Evolutionary conservation across 2,797 vertebrate genomes (phyloP).

Genomic region (Periophthalmus magnuspinnatus): DNA sequence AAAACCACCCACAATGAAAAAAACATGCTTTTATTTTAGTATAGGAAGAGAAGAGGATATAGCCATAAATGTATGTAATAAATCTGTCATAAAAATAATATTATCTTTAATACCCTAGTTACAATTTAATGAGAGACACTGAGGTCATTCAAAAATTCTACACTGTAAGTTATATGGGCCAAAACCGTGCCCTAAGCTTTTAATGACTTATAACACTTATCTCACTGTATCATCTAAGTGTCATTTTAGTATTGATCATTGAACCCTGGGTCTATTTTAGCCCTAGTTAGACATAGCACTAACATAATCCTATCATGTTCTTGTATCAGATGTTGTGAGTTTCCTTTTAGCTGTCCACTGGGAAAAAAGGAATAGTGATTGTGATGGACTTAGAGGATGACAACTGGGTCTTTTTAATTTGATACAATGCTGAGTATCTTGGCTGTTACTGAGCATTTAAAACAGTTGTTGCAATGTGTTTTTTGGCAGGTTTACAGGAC

Average conservation of each 20-base stretch:
- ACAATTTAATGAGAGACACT: background rate
- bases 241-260: slow-evolving; percentile 6
- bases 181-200: background rate
- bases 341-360: background rate
- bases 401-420: background rate
- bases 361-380: slow-evolving; percentile 9
- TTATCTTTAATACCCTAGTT: background rate
- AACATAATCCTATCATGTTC: background rate
- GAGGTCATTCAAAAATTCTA: slow-evolving; percentile 19
- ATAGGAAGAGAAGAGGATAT: background rate
- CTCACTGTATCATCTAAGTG: background rate
- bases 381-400: slow-evolving; percentile 28
- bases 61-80: background rate
- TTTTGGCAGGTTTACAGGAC: slow-evolving; percentile 85
- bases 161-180: slow-evolving; percentile 6
- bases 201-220: background rate
- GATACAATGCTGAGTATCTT: slow-evolving; percentile 9
- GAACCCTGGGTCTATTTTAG: slow-evolving; percentile 37
- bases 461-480: slow-evolving; percentile 20
- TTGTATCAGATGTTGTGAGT: background rate
- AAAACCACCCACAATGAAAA: too few relatives aligned
- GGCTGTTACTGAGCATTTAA: background rate
- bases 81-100: background rate
- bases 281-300: background rate
- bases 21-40: too few relatives aligned